Percentiles rank a stretch among this genome's conserved stretches.
phyloP scores from a whole-genome alignment of 2,888 invertebrate species.

The Spilosoma lubricipeda region DNA sequence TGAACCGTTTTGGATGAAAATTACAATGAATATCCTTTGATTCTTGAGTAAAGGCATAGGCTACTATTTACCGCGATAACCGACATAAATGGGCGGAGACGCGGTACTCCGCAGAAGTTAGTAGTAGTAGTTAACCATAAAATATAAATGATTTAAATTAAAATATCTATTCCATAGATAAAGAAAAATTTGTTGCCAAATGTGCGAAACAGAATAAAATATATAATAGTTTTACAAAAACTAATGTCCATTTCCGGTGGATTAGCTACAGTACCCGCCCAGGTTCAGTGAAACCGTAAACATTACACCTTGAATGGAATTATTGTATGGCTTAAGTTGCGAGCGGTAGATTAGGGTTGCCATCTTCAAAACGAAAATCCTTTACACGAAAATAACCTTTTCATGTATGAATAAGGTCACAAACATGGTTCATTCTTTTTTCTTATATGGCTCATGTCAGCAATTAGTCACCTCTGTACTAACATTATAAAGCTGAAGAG shows the following conservation, averaged over 20 bases:
- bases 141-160: not conserved
- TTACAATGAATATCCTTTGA: too few species aligned
- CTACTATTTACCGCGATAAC: too few species aligned
- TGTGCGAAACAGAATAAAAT: not conserved
- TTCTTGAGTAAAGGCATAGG: too few species aligned
- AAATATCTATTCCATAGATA: not conserved
- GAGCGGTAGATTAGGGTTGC: conserved; percentile 13
- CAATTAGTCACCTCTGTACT: too few species aligned
- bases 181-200: not conserved
- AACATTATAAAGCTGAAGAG: too few species aligned
- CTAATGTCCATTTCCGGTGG: conserved; percentile 10
- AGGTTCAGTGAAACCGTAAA: conserved; percentile 38
- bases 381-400: not conserved
- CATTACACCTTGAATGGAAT: conserved; percentile 48
- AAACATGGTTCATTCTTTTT: not conserved
- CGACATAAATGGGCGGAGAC: too few species aligned
- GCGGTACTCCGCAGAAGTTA: too few species aligned
- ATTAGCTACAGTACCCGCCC: conserved; percentile 35
- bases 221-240: not conserved
- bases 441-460: too few species aligned
- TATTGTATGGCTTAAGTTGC: conserved; percentile 24
- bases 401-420: not conserved
- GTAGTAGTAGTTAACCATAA: too few species aligned
- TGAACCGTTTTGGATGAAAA: too few species aligned
- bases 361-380: not conserved